Conservation (phyloP, 2,888 invertebrate genomes). For the Drosophila nr. perissopoda region DNA sequence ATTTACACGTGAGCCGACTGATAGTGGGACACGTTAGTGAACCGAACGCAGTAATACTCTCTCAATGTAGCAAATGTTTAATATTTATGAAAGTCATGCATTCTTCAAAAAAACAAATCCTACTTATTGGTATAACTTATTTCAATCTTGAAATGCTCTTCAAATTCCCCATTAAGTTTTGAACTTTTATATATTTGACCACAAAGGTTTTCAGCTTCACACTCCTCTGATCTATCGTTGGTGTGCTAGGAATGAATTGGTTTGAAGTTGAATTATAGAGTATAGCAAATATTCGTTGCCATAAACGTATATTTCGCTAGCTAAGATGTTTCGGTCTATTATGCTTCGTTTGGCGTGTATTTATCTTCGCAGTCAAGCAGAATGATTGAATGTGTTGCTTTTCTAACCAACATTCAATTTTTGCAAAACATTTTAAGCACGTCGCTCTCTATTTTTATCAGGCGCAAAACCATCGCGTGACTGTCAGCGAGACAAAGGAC, state of each 20-base stretch:
- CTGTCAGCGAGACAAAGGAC: conserved; percentile 32
- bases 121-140: background rate
- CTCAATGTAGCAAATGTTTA: background rate
- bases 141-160: background rate
- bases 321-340: conserved; percentile 24
- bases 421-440: conserved; percentile 64
- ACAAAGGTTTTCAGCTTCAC: background rate
- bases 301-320: conserved; percentile 22
- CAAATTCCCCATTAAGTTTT: too few relatives aligned
- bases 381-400: conserved; percentile 77
- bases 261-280: background rate
- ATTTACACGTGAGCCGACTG: conserved; percentile 31
- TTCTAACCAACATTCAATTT: conserved; percentile 78
- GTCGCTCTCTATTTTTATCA: conserved; percentile 65
- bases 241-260: background rate
- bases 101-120: background rate
- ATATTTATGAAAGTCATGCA: background rate
- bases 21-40: conserved; percentile 15
- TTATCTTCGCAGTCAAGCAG: conserved; percentile 59
- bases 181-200: background rate
- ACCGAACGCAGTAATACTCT: background rate
- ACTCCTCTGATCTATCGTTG: background rate
- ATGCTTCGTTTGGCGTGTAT: conserved; percentile 23
- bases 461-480: conserved; percentile 66
- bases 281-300: background rate